Percentiles rank a stretch among this genome's conserved stretches.
These are phyloP conservation scores for Malurus alboscapulatus DNA, from an alignment of 2,113 vertebrate genomes.

Conservation along the genomic window DNA sequence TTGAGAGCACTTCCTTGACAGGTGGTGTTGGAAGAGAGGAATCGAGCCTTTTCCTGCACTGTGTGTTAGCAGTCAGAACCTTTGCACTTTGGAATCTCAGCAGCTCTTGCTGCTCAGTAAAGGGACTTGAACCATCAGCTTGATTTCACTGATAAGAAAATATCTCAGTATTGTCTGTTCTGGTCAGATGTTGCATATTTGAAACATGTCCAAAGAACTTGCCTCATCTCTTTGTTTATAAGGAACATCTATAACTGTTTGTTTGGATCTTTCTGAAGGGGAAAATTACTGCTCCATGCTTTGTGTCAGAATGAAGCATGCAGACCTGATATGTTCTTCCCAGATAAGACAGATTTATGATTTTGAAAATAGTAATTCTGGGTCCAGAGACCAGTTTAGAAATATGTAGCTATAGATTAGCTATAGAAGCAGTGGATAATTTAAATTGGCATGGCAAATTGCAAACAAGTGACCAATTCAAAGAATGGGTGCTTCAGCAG, in stretches of 20 bases:
- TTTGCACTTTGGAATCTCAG: not conserved
- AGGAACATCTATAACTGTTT: not conserved
- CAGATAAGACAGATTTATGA: not conserved
- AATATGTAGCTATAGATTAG: rapidly evolving
- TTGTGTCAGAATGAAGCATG: not conserved
- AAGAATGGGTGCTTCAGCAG: not conserved
- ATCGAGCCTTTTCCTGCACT: not conserved
- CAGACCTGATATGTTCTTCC: not conserved
- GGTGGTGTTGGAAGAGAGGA: not conserved
- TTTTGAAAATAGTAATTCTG: not conserved
- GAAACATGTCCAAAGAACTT: not conserved
- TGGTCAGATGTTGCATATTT: not conserved
- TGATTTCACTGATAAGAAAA: not conserved
- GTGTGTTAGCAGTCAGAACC: not conserved
- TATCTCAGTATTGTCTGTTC: not conserved
- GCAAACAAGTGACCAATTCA: not conserved
- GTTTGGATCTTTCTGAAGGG: not conserved
- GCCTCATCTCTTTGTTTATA: not conserved
- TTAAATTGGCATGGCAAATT: not conserved
- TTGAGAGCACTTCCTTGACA: not conserved
- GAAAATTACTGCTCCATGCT: not conserved
- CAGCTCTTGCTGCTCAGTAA: not conserved
- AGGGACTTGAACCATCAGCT: not conserved
- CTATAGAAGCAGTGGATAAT: not conserved
- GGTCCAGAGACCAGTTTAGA: not conserved